These are phyloP conservation scores for Trididemnum miniatum DNA, from an alignment of 23 tunicate genomes.

Conservation along the genomic window DNA sequence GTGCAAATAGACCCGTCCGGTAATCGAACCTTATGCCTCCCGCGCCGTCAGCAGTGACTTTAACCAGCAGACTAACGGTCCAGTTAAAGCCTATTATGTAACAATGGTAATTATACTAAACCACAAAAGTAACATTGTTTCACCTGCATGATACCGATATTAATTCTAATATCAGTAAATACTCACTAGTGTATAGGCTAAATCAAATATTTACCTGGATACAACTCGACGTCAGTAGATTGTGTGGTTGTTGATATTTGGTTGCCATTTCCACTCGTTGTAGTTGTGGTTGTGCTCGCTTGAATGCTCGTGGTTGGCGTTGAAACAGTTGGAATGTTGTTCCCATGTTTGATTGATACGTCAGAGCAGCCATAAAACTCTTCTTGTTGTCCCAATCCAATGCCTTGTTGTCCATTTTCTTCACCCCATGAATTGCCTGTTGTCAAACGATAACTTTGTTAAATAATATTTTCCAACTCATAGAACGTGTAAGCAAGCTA, in stretches of 20 bases:
- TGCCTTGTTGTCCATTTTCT: slow-evolving; percentile 39
- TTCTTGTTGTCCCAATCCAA: slow-evolving; percentile 56
- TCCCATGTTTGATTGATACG: slow-evolving; percentile 33
- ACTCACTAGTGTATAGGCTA: not conserved
- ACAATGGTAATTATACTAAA: too few relatives aligned
- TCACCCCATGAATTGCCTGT: slow-evolving; percentile 67
- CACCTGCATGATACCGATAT: too few relatives aligned
- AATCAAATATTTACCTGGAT: slow-evolving; percentile 3
- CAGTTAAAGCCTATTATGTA: too few relatives aligned
- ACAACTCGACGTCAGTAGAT: not conserved
- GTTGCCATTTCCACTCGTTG: not conserved
- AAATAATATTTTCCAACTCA: not conserved
- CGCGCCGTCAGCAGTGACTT: too few relatives aligned
- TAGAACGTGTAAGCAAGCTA: too few relatives aligned
- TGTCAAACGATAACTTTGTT: not conserved
- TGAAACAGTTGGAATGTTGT: not conserved
- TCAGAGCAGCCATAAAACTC: slow-evolving; percentile 70
- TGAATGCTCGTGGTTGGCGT: not conserved
- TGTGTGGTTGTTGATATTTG: not conserved
- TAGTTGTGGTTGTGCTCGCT: slow-evolving; percentile 16
- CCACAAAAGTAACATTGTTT: too few relatives aligned
- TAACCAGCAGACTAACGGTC: too few relatives aligned
- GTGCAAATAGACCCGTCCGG: too few relatives aligned
- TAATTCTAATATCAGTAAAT: too few relatives aligned
- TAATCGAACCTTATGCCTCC: too few relatives aligned